phyloP scores from a whole-genome alignment of 2,113 vertebrate species.

The Chroicocephalus ridibundus region DNA sequence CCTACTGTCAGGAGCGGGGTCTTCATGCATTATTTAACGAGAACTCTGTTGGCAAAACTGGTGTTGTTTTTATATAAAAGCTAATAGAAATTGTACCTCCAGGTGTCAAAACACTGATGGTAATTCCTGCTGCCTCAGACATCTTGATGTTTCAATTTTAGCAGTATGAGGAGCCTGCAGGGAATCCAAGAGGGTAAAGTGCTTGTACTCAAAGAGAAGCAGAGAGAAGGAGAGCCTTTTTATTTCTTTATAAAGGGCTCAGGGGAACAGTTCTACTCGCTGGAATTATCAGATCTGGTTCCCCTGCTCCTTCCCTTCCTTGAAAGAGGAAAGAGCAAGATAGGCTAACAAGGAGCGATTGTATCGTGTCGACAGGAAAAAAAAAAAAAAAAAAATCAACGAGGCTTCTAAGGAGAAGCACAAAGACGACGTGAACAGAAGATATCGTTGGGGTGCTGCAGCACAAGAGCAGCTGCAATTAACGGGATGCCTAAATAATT shows the following conservation, averaged over 20 bases:
- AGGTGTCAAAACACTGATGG: constrained; percentile 72
- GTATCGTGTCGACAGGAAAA: background rate
- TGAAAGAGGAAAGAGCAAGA: constrained; percentile 39
- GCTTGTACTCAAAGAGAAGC: constrained; percentile 67
- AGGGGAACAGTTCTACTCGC: constrained; percentile 57
- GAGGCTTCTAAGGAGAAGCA: background rate
- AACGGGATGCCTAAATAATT: background rate
- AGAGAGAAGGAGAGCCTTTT: constrained; percentile 64
- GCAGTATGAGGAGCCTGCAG: constrained; percentile 68
- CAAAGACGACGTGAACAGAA: background rate
- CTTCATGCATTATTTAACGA: constrained; percentile 70
- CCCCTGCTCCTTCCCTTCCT: constrained; percentile 39
- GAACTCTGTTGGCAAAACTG: constrained; percentile 56
- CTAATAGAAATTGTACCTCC: constrained; percentile 72
- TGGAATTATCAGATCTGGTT: constrained; percentile 65
- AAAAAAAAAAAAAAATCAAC: background rate
- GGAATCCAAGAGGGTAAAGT: constrained; percentile 70
- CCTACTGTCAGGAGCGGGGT: constrained; percentile 8
- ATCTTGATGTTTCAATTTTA: constrained; percentile 75
- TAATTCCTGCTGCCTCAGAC: constrained; percentile 68
- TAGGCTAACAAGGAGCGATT: constrained; percentile 33
- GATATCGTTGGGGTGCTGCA: background rate
- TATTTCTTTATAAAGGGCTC: constrained; percentile 68
- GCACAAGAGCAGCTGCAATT: background rate
- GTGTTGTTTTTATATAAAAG: constrained; percentile 72